Conservation (phyloP, 1,140 invertebrate genomes). For the Drosophila lacteicornis region DNA sequence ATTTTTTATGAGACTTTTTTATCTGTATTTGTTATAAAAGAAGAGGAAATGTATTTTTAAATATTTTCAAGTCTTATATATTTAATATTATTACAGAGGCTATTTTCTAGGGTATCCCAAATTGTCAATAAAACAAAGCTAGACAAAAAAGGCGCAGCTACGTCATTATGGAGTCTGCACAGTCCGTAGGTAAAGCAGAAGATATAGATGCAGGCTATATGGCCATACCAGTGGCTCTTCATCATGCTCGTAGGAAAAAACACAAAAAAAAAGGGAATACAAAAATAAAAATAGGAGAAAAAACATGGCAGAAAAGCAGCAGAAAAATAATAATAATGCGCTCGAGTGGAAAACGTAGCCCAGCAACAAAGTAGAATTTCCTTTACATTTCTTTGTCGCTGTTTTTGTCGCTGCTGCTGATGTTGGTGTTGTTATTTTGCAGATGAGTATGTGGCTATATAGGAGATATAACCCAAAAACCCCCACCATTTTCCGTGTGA, state of each 20-base stretch:
- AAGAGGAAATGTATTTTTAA: too few species aligned
- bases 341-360: slow-evolving; percentile 74
- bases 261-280: slow-evolving; percentile 2
- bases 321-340: slow-evolving; percentile 70
- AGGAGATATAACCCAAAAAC: slow-evolving; percentile 4
- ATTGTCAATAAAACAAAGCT: neutral
- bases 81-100: too few species aligned
- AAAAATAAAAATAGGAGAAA: neutral
- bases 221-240: slow-evolving; percentile 31
- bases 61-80: too few species aligned
- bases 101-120: neutral
- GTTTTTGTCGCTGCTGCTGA: slow-evolving; percentile 5
- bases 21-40: too few species aligned
- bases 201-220: slow-evolving; percentile 26
- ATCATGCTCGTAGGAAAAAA: slow-evolving; percentile 27
- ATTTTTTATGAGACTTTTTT: too few species aligned
- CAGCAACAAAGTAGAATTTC: slow-evolving; percentile 66
- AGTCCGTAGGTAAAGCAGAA: slow-evolving; percentile 13
- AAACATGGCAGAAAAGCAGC: slow-evolving; percentile 8
- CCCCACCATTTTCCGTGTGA: slow-evolving; percentile 45
- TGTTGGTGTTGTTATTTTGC: slow-evolving; percentile 47
- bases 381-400: slow-evolving; percentile 36
- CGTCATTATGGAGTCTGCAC: slow-evolving; percentile 57
- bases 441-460: slow-evolving; percentile 34
- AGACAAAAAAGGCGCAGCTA: slow-evolving; percentile 47